phyloP scores from a whole-genome alignment of 2,113 vertebrate genomes.

The Antigone vipio region DNA sequence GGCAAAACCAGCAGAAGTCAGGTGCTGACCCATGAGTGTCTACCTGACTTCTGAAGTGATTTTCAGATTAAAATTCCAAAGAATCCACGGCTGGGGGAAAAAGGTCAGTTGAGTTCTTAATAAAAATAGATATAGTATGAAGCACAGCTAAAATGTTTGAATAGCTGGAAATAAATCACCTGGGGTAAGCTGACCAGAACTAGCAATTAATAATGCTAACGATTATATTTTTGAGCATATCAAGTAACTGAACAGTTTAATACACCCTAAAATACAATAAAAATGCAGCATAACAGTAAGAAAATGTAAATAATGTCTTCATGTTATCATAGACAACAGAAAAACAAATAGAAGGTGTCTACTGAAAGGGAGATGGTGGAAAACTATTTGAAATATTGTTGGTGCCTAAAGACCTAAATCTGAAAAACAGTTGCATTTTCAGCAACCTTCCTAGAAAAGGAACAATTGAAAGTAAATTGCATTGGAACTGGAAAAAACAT shows the following conservation, averaged over 20 bases:
- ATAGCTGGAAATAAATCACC: not conserved
- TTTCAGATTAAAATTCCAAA: slow-evolving; percentile 2
- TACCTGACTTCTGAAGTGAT: not conserved
- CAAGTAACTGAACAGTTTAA: not conserved
- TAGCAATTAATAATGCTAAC: not conserved
- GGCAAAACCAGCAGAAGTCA: not conserved
- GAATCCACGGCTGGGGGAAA: not conserved
- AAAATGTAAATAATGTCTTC: not conserved
- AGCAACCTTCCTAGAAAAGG: not conserved
- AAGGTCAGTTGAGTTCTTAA: not conserved
- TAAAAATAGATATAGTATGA: not conserved
- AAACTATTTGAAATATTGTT: not conserved
- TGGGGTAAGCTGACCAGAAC: not conserved
- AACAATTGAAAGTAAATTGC: not conserved
- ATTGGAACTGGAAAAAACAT: not conserved
- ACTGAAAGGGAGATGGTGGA: not conserved
- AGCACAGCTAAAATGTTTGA: not conserved
- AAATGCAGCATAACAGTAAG: not conserved
- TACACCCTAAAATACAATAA: not conserved
- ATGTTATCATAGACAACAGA: not conserved
- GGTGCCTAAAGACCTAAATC: not conserved
- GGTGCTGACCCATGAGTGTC: not conserved
- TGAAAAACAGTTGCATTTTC: not conserved
- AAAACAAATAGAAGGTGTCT: not conserved
- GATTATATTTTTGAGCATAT: not conserved